Evolutionary conservation across 2,797 vertebrate species (phyloP), one percentile per base, ranked within the genome.

Genomic region (Oreonectes daqikongensis): DNA sequence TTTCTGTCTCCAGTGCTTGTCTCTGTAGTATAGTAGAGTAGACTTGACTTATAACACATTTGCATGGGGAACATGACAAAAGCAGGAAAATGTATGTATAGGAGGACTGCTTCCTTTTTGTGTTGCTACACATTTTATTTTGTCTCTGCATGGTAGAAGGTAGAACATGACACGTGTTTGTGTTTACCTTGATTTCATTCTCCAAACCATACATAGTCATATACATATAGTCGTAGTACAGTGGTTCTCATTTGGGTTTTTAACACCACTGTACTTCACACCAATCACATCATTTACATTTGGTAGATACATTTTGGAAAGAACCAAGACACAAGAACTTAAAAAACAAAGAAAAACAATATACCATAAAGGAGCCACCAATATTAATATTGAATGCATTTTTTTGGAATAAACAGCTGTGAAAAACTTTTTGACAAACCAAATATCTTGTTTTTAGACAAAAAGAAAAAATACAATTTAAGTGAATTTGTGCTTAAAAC

Each of bases 171-270:
- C n/a, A n/a, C 0, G 20, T 1, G 10, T 63, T 17, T 71, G 69
- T 70, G 73, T 69, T n/a, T 84, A 80, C 81, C 80, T 83, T 80
- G 65, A 80, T 69, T 60, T 72, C 68, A 55, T 83, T 83, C 77
- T 84, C 55, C 77, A 75, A 87, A 80, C 26, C n/a, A 46, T 66
- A 28, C 24, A 26, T 32, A 53, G 17, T n/a, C 26, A 59, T 2
- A n/a, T 42, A 28, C 12, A n/a, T 55, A 6, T 11, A 55, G 17
- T 57, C 55, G 5, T 57, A 26, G 55, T 42, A 14, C 11, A 11
- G 40, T 42, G 40, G 40, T 42, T 42, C 44, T 17, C 17, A 20
- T 50, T n/a, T 46, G 4, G 15, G 5, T 46, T 18, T 44, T n/a
- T 1, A 7, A 50, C 18, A 9, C n/a, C n/a, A 42, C 48, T n/a